Base-by-base conservation (phyloP, 2,888 invertebrate genomes). In the Dasypolia templi region DNA sequence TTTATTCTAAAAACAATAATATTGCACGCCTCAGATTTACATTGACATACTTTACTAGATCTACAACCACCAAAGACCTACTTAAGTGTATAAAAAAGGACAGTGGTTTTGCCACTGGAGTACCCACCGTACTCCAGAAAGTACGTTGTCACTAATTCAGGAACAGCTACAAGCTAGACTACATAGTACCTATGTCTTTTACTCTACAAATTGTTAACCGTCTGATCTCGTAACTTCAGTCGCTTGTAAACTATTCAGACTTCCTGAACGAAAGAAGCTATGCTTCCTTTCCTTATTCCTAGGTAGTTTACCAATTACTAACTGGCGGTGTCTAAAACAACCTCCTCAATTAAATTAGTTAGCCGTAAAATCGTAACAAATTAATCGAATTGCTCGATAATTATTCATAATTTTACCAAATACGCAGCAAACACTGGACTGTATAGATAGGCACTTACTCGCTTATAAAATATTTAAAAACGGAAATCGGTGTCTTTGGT, bases 101-200 rank as follows among this genome's bases (percentile, higher is more conserved):
- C 5, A 14, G 17, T 64, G n/a, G 17, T 32, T 11, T 32, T 1
- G 17, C 11, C 51, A 49, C 9, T 46, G 17, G 1, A 9, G 29
- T 29, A 32, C 9, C 22, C 11, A 51, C 17, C 17, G 14, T 46
- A 46, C 6, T 53, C 19, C 19, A 53, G 22, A 46, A 19, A 46
- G 56, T 39, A 56, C 29, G 14, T 35, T 35, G 22, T 79, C 42
- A 79, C n/a, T 79, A 62, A 76, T 72, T 79, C 72, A 79, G 4
- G 56, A 42, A 42, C 19, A 35, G 19, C 59, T 55, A 17, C 39
- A 55, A 55, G 49, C 17, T 29, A 62, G 61, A 17, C 53, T n/a
- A n/a, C n/a, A n/a, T n/a, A 17, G 39, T 32, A n/a, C 11, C 0
- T 49, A 63, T 19, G 9, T 44, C n/a, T 56, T 55, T 46, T 49